Percentiles rank a stretch among this genome's conserved stretches.
phyloP scores from a whole-genome alignment of 2,797 vertebrate species.

The Eulemur coronatus region DNA sequence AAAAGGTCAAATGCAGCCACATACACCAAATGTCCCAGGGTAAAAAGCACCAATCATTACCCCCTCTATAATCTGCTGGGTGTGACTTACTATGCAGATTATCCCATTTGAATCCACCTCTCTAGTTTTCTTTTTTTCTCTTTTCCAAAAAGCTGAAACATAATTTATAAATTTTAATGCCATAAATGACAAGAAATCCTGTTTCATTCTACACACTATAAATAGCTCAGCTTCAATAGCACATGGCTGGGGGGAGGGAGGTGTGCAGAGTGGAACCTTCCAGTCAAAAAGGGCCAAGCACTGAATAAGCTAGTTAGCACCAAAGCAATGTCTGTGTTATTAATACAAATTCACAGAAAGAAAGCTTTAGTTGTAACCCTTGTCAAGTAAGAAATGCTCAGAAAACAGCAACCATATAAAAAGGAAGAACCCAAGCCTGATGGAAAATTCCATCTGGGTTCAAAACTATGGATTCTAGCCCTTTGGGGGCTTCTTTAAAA shows the following conservation, averaged over 20 bases:
- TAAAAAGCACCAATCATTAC: background rate
- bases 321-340: background rate
- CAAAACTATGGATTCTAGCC: constrained; percentile 21
- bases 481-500: constrained; percentile 30
- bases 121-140: background rate
- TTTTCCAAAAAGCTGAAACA: background rate
- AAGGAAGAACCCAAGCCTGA: background rate
- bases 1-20: constrained; percentile 43
- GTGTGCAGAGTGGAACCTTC: background rate
- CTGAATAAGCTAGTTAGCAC: background rate
- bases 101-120: constrained; percentile 28
- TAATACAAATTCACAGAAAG: background rate
- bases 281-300: background rate
- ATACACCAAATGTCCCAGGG: background rate
- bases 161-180: background rate
- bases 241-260: too few relatives aligned
- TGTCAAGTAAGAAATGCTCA: background rate
- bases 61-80: background rate
- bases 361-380: background rate
- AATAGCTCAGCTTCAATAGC: background rate
- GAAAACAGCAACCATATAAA: background rate
- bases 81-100: background rate
- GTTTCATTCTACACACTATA: background rate
- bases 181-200: background rate
- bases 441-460: constrained; percentile 28